Percentiles rank a stretch among this genome's conserved stretches.
Evolutionary conservation across 2,113 vertebrate genomes (phyloP).

Genomic region (Naja naja): DNA sequence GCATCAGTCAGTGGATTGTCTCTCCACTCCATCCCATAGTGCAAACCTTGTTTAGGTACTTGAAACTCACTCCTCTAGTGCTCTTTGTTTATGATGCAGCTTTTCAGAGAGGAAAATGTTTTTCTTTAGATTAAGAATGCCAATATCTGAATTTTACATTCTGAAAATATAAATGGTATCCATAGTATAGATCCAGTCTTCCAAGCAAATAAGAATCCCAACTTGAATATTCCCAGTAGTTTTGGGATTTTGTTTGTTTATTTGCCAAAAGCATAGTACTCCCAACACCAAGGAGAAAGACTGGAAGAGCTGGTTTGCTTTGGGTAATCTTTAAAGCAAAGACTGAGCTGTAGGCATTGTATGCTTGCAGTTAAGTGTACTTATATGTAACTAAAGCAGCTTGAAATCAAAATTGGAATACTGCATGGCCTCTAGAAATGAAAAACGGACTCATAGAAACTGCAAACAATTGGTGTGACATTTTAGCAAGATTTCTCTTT

Average conservation of each 20-base stretch:
- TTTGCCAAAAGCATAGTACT: conserved; percentile 25
- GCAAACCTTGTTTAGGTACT: background rate
- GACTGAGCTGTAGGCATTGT: background rate
- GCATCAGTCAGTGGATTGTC: background rate
- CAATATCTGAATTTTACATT: background rate
- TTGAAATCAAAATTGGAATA: background rate
- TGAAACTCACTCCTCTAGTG: background rate
- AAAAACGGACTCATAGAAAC: background rate
- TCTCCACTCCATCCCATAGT: background rate
- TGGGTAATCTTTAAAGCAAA: conserved; percentile 5
- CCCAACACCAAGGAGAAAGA: background rate
- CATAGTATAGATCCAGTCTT: background rate
- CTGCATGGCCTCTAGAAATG: background rate
- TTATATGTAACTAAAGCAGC: background rate
- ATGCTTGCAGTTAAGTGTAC: background rate
- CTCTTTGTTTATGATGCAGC: background rate
- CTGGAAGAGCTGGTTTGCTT: conserved; percentile 9
- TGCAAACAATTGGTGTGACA: background rate
- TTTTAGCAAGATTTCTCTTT: background rate
- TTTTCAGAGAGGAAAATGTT: background rate
- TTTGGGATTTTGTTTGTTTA: conserved; percentile 4
- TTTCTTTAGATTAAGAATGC: background rate
- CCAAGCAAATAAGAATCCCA: conserved; percentile 34
- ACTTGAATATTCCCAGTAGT: conserved; percentile 7
- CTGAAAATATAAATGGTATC: background rate